These are phyloP conservation scores for Sylvilagus floridanus DNA, from an alignment of 2,797 vertebrate species.

Conservation along the genomic window DNA sequence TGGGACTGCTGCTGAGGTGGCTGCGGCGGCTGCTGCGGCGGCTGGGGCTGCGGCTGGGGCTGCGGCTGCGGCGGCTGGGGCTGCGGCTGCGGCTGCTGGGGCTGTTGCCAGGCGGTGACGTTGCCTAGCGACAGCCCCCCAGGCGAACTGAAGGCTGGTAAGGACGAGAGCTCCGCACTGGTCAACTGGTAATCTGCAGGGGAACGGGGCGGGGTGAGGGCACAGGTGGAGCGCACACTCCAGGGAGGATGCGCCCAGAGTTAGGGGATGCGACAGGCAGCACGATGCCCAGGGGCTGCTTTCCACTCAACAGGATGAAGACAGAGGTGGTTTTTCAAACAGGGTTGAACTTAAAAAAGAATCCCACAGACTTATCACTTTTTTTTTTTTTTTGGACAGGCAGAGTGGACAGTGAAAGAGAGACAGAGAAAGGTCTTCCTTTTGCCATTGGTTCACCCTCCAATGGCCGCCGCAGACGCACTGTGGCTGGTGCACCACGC, in stretches of 20 bases:
- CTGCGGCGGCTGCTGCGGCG: slow-evolving; percentile 90
- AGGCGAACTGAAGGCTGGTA: slow-evolving; percentile 96
- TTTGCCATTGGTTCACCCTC: too few relatives aligned
- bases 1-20: slow-evolving; percentile 90
- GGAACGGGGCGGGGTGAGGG: not conserved
- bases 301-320: not conserved
- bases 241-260: not conserved
- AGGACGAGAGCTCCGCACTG: slow-evolving; percentile 96
- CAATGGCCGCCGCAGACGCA: too few relatives aligned
- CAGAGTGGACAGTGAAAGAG: too few relatives aligned
- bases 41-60: slow-evolving; percentile 84
- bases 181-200: slow-evolving; percentile 97
- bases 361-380: not conserved
- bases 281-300: not conserved
- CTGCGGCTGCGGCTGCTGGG: slow-evolving; percentile 90
- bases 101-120: slow-evolving; percentile 97
- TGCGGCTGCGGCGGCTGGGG: slow-evolving; percentile 85
- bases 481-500: too few relatives aligned
- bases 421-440: too few relatives aligned
- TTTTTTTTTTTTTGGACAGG: too few relatives aligned
- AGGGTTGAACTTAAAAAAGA: not conserved
- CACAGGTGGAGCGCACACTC: too few relatives aligned
- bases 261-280: not conserved
- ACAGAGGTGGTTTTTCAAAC: not conserved
- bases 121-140: slow-evolving; percentile 94